A percentile compares a stretch with the other conserved stretches of the same genome.
phyloP scores from a whole-genome alignment of 2,888 invertebrate genomes.

The Tipula helvola region DNA sequence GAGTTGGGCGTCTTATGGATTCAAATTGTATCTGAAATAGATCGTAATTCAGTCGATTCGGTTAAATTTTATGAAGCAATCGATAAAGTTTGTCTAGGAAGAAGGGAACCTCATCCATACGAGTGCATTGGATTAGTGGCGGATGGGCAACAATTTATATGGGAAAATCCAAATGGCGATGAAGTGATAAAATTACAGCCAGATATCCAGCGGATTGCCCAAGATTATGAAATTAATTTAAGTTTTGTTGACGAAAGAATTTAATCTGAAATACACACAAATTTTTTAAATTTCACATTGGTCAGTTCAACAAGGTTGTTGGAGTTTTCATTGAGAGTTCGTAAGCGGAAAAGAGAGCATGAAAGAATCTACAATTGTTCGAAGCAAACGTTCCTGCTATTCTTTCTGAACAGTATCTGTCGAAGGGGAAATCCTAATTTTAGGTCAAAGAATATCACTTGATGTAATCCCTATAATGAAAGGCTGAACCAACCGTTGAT shows the following conservation, averaged over 20 bases:
- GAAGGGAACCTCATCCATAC: neutral
- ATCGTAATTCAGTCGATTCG: neutral
- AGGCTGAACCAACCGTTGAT: too few species aligned
- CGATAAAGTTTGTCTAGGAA: neutral
- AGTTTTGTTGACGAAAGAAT: neutral
- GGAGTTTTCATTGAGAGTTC: neutral
- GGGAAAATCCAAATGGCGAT: neutral
- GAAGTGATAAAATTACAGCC: neutral
- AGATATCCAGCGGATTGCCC: neutral
- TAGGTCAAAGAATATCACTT: too few species aligned
- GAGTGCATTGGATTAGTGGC: neutral
- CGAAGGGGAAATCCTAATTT: too few species aligned
- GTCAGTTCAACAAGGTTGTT: neutral
- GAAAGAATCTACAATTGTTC: too few species aligned
- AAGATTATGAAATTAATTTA: neutral
- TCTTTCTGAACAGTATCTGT: too few species aligned
- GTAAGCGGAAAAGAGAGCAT: too few species aligned
- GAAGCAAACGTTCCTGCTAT: too few species aligned
- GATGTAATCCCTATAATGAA: too few species aligned
- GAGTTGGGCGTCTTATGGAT: neutral
- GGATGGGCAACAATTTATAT: too few species aligned
- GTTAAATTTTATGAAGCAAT: neutral
- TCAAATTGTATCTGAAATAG: neutral
- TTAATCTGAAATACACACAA: too few species aligned
- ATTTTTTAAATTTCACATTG: too few species aligned